These are phyloP conservation scores for Dryas iulia DNA, from an alignment of 1,140 invertebrate species.

Conservation along the genomic window DNA sequence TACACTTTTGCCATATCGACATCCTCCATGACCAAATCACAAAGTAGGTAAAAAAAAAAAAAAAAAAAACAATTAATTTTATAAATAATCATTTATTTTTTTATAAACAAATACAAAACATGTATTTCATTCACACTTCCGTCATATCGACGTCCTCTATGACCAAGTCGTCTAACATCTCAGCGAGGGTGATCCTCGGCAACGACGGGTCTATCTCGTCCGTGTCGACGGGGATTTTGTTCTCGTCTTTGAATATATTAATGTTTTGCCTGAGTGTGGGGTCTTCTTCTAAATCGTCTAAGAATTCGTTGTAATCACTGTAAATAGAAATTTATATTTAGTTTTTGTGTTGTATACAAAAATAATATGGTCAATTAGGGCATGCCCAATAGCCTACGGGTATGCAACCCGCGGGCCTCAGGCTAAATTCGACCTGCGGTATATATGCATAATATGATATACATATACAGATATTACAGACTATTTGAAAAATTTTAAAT, in stretches of 20 bases:
- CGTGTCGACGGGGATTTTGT: slow-evolving; percentile 84
- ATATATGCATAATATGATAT: too few relatives aligned
- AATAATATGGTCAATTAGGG: too few relatives aligned
- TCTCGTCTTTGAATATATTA: slow-evolving; percentile 93
- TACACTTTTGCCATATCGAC: too few relatives aligned
- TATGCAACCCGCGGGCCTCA: too few relatives aligned
- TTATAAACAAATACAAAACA: not conserved
- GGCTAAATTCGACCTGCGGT: too few relatives aligned
- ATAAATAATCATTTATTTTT: slow-evolving; percentile 4
- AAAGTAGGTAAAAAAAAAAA: not conserved
- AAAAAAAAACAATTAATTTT: not conserved
- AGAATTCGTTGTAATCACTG: slow-evolving; percentile 96
- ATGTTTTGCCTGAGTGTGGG: slow-evolving; percentile 92
- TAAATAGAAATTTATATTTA: slow-evolving; percentile 39
- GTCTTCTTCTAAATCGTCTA: slow-evolving; percentile 99
- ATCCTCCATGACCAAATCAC: too few relatives aligned
- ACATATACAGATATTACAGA: too few relatives aligned
- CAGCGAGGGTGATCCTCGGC: slow-evolving; percentile 94
- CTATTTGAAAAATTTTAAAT: too few relatives aligned
- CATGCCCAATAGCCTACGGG: too few relatives aligned
- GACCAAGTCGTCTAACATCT: slow-evolving; percentile 98
- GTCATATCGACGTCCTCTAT: slow-evolving; percentile 89
- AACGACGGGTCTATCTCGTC: slow-evolving; percentile 86
- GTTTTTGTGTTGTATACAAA: too few relatives aligned
- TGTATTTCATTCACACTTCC: slow-evolving; percentile 55